Base-by-base conservation (phyloP, 2,888 invertebrate genomes). In the Polyommatus iphigenia region DNA sequence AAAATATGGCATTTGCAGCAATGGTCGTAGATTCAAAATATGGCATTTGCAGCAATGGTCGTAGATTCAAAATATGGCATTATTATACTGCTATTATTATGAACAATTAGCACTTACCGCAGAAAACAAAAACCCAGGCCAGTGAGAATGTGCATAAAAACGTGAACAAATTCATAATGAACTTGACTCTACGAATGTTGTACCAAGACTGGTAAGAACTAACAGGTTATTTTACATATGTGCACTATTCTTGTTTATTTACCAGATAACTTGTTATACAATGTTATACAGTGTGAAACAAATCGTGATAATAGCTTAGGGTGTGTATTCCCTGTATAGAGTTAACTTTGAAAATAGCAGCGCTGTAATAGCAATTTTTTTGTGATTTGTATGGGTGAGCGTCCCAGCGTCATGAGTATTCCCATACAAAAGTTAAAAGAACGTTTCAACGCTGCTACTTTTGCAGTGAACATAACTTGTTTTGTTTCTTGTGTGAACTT, bases 161-260 rank as follows among this genome's bases (percentile, higher is more conserved):
- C 15, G 73, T 73, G 15, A 50, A 73, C 15, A 46, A 73, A 24
- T 73, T 73, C 73, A 73, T 73, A 13, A 15, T 50, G 46, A 24
- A 73, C 46, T 73, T 50, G 50, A 73, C 24, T 73, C 73, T 20
- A 13, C 50, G 24, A 13, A 15, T 15, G 73, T n/a, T 73, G 73
- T 41, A 41, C 20, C 29, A 50, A 73, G 46, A 73, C 73, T 73
- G 62, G 24, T 62, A 62, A 10, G 10, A 41, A 24, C 13, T 62
- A 62, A 62, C 62, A 24, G 62, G 62, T 62, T 62, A 62, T 62
- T 20, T 62, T 13, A 13, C 62, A 13, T 62, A 24, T 62, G 62
- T 62, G 62, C 62, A 62, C 62, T 62, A 29, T 62, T 62, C 62
- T 62, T 62, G 62, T 13, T 62, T 62, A 62, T 62, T 62, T 62